phyloP scores from a whole-genome alignment of 2,113 vertebrate genomes.

The Motacilla alba region DNA sequence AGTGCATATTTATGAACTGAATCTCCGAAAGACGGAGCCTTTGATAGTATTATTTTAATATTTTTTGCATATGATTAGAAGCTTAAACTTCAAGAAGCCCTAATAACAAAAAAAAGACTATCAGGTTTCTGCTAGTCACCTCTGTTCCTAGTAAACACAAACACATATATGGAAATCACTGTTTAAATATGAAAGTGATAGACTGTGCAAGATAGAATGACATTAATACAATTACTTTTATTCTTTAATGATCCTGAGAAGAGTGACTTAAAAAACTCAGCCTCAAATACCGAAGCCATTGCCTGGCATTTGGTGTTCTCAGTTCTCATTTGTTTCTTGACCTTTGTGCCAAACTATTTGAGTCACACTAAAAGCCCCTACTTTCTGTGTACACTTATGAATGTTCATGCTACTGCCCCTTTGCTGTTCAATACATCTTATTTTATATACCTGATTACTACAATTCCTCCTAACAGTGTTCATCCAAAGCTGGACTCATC shows the following conservation, averaged over 20 bases:
- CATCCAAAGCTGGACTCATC: background rate
- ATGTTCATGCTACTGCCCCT: background rate
- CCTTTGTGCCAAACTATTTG: background rate
- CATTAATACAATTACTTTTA: conserved; percentile 35
- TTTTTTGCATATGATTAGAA: conserved; percentile 56
- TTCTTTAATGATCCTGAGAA: conserved; percentile 5
- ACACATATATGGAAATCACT: background rate
- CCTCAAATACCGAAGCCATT: background rate
- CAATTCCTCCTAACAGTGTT: background rate
- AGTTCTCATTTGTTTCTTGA: background rate
- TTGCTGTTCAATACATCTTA: background rate
- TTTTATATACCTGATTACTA: background rate
- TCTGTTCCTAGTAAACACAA: conserved; percentile 38
- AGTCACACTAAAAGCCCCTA: background rate
- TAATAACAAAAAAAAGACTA: conserved; percentile 27
- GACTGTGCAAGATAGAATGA: background rate
- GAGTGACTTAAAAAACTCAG: background rate
- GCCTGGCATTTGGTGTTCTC: background rate
- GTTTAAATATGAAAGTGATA: conserved; percentile 35
- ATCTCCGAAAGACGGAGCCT: conserved; percentile 22
- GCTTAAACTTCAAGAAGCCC: conserved; percentile 45
- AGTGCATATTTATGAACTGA: conserved; percentile 72
- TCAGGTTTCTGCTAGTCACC: conserved; percentile 22
- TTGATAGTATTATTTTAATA: conserved; percentile 68
- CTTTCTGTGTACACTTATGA: fast-evolving